Evolutionary conservation across 2,888 invertebrate species (phyloP), one percentile per base, ranked within the genome.

Genomic region (Digitonthophagus gazella): DNA sequence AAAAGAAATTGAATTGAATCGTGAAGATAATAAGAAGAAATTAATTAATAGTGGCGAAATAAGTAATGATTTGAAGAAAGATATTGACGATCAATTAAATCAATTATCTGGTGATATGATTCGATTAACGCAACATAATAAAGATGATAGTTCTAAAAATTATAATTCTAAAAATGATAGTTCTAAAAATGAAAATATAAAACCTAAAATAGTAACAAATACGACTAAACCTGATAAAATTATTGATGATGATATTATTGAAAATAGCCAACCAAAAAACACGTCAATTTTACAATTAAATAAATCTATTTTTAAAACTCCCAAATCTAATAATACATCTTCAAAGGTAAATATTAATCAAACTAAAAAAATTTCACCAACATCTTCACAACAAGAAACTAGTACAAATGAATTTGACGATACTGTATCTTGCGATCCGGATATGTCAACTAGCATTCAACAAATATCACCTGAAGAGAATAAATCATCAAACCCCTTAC

Each of bases 201-300:
- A 56, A 56, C 2, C 1, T 1, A 56, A 56, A 8, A 56, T 0
- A 3, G 3, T 15, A 1, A 2, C 14, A 15, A 56, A 56, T 4
- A 56, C 4, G 8, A 4, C n/a, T n/a, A 44, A 44, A 58, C 5
- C 14, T 58, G n/a, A 15, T 16, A 15, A 20, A 58, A 16, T n/a
- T n/a, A 58, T 20, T 14, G 65, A 65, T 54, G 65, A 65, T 0
- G 18, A 15, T 11, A 55, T 61, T 11, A 61, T 61, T 3, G 61
- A 61, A 20, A 61, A 20, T 61, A 61, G 61, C 18, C 61, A 61
- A 19, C 61, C 61, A 8, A n/a, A 19, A 20, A 20, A 61, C 5
- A 18, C 18, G 3, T 16, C 16, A 6, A 19, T 61, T 0, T 61
- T 19, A 18, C 14, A 6, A 1, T 61, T 61, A 3, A 19, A 18